Evolutionary conservation across 2,797 vertebrate species (phyloP), one percentile per base, ranked within the genome.

Genomic region (Sebastes nivosus): DNA sequence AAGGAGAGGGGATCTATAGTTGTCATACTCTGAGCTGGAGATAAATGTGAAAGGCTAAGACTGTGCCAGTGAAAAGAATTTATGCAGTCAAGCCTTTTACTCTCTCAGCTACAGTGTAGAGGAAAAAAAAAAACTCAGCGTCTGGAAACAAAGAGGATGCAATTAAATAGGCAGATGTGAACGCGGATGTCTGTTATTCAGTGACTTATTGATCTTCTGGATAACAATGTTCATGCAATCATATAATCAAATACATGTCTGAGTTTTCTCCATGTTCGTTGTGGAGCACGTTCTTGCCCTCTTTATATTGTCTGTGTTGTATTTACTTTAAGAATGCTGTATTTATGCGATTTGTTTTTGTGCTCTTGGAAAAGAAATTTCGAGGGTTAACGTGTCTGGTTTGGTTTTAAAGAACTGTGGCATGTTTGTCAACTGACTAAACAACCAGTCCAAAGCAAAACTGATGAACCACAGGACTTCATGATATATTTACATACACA

Each of bases 1-100:
- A 89, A 86, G 88, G 81, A 88, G 89, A 89, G 73, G 73, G 85
- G 89, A 92, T 93, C 81, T 88, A 92, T 92, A 92, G 89, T 91
- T 94, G 93, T 93, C 93, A 93, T 73, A 90, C 30, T 54, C 61
- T 54, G 89, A 82, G 84, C 82, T 61, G 79, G 89, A 94, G 90
- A 95, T 92, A 76, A 93, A 94, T 94, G 89, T 78, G 88, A 86
- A 75, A 74, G 83, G 91, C 85, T 42, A 36, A 90, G 81, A 80
- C 84, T 86, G 81, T 50, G 79, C 64, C 79, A 63, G 71, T 18
- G 86, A 67, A 80, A 78, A 85, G 75, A 89, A 76, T 75, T 80
- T 67, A 88, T 71, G 73, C 80, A 78, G 63, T 87, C 68, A 29
- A 77, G 22, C 75, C 71, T 77, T 77, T 77, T 75, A 58, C 38